Percentiles rank a stretch among this genome's conserved stretches.
phyloP scores from a whole-genome alignment of 2,113 vertebrate species.

The Heterochromis multidens region DNA sequence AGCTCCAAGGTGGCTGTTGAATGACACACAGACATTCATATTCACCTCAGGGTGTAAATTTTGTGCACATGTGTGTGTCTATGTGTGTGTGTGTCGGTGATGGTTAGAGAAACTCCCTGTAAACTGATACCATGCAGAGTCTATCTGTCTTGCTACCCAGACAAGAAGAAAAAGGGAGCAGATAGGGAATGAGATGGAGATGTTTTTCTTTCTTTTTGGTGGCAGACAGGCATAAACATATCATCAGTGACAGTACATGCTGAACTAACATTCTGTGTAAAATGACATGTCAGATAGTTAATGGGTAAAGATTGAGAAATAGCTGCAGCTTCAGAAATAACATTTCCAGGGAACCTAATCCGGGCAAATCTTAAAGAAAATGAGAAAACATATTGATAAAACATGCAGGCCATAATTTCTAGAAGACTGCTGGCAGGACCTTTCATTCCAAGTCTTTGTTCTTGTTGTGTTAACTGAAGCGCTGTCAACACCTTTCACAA shows the following conservation, averaged over 20 bases:
- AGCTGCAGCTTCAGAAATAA: background rate
- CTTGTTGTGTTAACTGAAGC: background rate
- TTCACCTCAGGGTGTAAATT: constrained; percentile 53
- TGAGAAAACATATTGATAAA: background rate
- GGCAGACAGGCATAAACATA: constrained; percentile 43
- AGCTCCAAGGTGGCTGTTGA: constrained; percentile 29
- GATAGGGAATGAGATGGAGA: constrained; percentile 3
- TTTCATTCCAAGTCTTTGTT: background rate
- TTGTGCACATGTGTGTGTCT: background rate
- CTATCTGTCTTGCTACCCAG: background rate
- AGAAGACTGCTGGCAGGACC: background rate
- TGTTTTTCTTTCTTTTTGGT: constrained; percentile 18
- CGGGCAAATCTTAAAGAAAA: background rate
- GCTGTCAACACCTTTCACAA: background rate
- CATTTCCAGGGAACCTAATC: background rate
- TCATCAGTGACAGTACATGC: background rate
- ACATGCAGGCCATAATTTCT: background rate
- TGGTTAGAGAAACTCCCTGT: constrained; percentile 60
- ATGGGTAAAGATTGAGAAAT: background rate
- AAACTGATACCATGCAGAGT: constrained; percentile 40
- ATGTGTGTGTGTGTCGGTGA: background rate
- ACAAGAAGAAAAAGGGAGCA: background rate
- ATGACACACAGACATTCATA: constrained; percentile 45
- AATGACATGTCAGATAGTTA: background rate
- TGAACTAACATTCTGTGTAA: background rate